Conservation (phyloP, 2,888 invertebrate genomes). For the Hydropsyche betteni region DNA sequence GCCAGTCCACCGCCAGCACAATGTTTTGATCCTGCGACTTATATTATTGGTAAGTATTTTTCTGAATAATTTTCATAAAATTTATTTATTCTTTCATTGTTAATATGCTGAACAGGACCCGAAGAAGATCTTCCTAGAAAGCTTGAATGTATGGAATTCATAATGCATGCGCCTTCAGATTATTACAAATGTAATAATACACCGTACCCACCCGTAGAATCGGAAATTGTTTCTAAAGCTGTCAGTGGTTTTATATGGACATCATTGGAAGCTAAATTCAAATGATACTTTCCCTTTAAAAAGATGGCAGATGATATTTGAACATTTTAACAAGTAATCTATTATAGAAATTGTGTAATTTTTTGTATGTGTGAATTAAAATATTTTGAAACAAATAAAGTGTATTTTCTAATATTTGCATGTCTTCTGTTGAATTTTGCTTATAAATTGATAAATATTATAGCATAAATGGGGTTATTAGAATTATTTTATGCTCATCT, state of each 20-base stretch:
- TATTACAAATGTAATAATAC: constrained; percentile 81
- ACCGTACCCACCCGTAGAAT: constrained; percentile 74
- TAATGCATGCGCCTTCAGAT: constrained; percentile 93
- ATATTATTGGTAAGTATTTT: constrained; percentile 76
- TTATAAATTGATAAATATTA: too few species aligned
- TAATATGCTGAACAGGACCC: constrained; percentile 69
- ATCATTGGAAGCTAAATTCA: constrained; percentile 64
- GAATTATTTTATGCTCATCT: too few species aligned
- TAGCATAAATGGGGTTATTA: too few species aligned
- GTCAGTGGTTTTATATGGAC: constrained; percentile 74
- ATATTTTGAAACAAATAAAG: too few species aligned
- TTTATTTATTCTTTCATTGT: constrained; percentile 28
- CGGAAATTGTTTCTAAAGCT: constrained; percentile 62
- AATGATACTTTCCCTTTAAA: constrained; percentile 2
- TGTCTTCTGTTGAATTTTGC: too few species aligned
- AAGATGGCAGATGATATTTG: background rate
- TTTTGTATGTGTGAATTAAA: too few species aligned
- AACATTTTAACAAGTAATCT: too few species aligned
- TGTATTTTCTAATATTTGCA: too few species aligned
- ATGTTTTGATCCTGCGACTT: constrained; percentile 87
- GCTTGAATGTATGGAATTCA: constrained; percentile 87
- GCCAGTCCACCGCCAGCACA: constrained; percentile 80
- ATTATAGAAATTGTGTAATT: too few species aligned
- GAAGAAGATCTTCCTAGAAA: constrained; percentile 90
- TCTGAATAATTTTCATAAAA: background rate